These are phyloP conservation scores for Chironomus riparius DNA, from an alignment of 2,888 invertebrate species.

Conservation along the genomic window DNA sequence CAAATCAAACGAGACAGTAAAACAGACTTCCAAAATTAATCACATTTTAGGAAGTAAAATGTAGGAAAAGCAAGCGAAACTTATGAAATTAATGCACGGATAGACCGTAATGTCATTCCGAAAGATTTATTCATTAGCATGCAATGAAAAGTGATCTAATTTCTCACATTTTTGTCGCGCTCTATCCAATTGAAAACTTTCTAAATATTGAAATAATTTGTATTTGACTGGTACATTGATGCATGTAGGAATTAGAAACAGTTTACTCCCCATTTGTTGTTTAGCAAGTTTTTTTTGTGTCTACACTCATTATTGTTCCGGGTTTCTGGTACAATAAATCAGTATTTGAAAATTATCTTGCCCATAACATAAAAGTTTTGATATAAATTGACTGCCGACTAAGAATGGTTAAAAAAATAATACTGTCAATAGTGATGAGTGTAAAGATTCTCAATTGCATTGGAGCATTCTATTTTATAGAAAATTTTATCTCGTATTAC, in stretches of 20 bases:
- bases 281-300: not conserved
- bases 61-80: no score
- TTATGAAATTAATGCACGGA: not conserved
- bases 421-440: not conserved
- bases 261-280: conserved; percentile 1
- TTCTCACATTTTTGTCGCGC: conserved; percentile 26
- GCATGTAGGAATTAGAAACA: not conserved
- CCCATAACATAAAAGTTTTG: not conserved
- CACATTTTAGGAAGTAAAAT: no score
- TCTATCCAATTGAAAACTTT: conserved; percentile 17
- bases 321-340: not conserved
- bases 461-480: not conserved
- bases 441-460: no score
- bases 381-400: not conserved
- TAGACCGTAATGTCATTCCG: not conserved
- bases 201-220: conserved; percentile 19
- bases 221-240: not conserved
- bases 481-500: conserved; percentile 12
- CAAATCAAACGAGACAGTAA: no score
- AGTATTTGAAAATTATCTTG: no score
- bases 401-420: not conserved
- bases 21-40: no score
- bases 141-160: conserved; percentile 22
- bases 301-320: not conserved
- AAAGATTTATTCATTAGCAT: conserved; percentile 24